Conservation (phyloP, 1,140 invertebrate species). For the Nylanderia fulva region DNA sequence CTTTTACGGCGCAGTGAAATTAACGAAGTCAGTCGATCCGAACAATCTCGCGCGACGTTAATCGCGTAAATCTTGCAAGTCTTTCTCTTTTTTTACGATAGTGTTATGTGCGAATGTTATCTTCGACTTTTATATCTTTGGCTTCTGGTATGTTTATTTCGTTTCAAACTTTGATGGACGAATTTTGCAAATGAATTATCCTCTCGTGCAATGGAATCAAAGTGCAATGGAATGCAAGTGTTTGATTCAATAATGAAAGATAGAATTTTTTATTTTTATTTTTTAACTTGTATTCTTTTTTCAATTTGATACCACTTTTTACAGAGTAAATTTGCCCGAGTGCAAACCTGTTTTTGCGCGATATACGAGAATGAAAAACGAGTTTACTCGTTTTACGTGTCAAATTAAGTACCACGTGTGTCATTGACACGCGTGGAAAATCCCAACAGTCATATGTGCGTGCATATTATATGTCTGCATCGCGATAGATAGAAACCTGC, state of each 20-base stretch:
- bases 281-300: background rate
- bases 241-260: background rate
- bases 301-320: background rate
- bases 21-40: slow-evolving; percentile 33
- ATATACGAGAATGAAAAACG: slow-evolving; percentile 1
- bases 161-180: background rate
- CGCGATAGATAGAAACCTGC: background rate
- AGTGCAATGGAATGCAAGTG: too few relatives aligned
- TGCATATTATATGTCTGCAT: background rate
- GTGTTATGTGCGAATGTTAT: background rate
- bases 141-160: background rate
- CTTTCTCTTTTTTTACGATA: background rate
- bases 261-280: background rate
- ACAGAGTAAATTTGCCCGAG: background rate
- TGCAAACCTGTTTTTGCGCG: background rate
- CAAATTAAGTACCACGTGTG: background rate
- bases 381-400: background rate
- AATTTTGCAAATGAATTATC: background rate
- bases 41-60: slow-evolving; percentile 36
- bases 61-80: background rate
- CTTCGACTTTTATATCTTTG: background rate
- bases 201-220: too few relatives aligned
- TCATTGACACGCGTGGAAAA: slow-evolving; percentile 38
- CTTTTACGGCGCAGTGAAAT: slow-evolving; percentile 16
- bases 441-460: background rate